Conservation (phyloP, 2,888 invertebrate genomes). For the Synergus itoensis region DNA sequence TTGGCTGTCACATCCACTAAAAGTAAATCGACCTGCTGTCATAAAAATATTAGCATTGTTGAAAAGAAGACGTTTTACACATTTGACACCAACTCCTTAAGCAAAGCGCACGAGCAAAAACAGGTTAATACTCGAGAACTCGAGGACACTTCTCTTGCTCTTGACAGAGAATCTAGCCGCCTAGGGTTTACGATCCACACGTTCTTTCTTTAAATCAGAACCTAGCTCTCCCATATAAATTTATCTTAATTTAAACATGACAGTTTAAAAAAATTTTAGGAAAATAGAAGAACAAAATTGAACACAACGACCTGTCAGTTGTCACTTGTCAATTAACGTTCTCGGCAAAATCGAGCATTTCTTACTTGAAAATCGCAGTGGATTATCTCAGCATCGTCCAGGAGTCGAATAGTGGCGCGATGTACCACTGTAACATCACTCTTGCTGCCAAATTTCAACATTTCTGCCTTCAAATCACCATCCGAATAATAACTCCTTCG, state of each 20-base stretch:
- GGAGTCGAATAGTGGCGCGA: conserved; percentile 87
- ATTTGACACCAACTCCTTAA: neutral
- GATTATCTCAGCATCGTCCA: conserved; percentile 94
- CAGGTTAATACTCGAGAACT: conserved; percentile 12
- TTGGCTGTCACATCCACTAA: conserved; percentile 6
- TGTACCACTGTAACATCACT: conserved; percentile 78
- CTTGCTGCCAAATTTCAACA: conserved; percentile 79
- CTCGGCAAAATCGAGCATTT: conserved; percentile 32
- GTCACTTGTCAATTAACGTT: neutral
- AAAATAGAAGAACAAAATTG: neutral
- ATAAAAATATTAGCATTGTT: neutral
- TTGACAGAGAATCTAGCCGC: conserved; percentile 3
- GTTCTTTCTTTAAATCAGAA: neutral
- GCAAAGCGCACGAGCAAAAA: neutral
- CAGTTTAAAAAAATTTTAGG: neutral
- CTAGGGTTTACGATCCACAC: neutral
- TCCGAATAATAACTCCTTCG: conserved; percentile 51
- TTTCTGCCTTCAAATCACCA: conserved; percentile 76
- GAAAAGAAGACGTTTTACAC: neutral
- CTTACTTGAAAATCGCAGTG: conserved; percentile 95
- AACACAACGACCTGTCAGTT: conserved; percentile 1
- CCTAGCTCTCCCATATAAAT: neutral
- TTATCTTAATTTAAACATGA: neutral
- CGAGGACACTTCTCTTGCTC: neutral
- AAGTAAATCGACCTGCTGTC: neutral